phyloP scores from a whole-genome alignment of 2,888 invertebrate genomes.

The Eupeodes latifasciatus region DNA sequence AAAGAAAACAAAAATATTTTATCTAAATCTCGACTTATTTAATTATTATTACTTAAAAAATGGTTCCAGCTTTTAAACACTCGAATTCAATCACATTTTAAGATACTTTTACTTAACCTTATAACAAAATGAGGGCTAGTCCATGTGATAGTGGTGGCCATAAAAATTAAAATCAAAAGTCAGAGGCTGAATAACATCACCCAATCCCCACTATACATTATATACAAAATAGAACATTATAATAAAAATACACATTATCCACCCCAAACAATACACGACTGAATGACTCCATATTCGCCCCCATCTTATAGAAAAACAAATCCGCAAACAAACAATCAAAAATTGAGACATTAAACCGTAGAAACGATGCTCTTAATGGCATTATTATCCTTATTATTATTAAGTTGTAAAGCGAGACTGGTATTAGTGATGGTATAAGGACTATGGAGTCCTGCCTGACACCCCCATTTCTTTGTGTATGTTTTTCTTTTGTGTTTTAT shows the following conservation, averaged over 20 bases:
- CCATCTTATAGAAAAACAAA: conserved; percentile 62
- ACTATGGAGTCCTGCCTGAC: conserved; percentile 39
- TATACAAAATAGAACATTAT: no score
- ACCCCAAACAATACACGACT: conserved; percentile 50
- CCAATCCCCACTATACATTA: background rate
- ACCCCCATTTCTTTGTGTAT: conserved; percentile 54
- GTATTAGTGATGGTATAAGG: conserved; percentile 13
- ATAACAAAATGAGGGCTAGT: conserved; percentile 8
- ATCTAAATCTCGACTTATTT: background rate
- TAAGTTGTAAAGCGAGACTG: conserved; percentile 66
- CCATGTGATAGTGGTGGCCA: background rate
- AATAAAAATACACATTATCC: conserved; percentile 6
- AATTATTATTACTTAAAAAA: background rate
- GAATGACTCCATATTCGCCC: conserved; percentile 69
- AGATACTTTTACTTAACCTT: conserved; percentile 2
- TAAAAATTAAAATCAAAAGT: background rate
- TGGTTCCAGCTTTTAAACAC: background rate
- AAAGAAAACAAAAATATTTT: background rate
- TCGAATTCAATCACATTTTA: background rate
- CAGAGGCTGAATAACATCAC: background rate
- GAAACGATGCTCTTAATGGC: conserved; percentile 77
- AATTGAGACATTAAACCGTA: conserved; percentile 77
- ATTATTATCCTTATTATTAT: conserved; percentile 75
- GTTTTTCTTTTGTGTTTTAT: background rate
- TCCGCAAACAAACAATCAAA: conserved; percentile 77